Base-by-base conservation (phyloP, 2,797 vertebrate species). In the Eulemur albifrons region DNA sequence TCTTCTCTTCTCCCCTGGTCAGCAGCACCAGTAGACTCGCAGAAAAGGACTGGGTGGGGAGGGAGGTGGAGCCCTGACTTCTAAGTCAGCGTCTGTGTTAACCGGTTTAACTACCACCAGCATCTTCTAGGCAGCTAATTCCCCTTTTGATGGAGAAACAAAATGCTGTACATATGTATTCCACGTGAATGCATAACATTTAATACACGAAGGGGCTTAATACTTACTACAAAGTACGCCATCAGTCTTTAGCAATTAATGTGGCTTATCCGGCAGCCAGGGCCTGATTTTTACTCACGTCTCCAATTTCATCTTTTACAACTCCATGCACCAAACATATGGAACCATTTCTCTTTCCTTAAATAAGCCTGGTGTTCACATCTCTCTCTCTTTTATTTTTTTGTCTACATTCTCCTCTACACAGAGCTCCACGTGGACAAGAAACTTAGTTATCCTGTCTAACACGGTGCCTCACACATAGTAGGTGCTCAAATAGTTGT, bases 271-370 rank as follows among this genome's bases (percentile, higher is more conserved):
- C 88, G 67, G 43, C 2, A 1, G 30, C 25, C 40, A 23, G 45
- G 8, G 1, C n/a, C 32, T 73, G 25, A 75, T 15, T 80, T 86
- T 94, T 70, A 59, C 32, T 69, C 65, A 45, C 0, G 2, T 61
- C 35, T 84, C 21, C n/a, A 77, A 14, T 89, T 87, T 76, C 5
- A 59, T 63, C n/a, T 93, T 80, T 67, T 67, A 80, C 0, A 35
- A 48, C 20, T 86, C 11, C 52, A 20, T 57, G 57, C 75, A 72
- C 45, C 69, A 90, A 87, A 94, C 35, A 73, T 27, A 27, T 18
- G 32, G 69, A 82, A 72, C 30, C 43, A 27, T 18, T 83, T 95
- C 30, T 94, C 38, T 65, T 82, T 89, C 86, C 40, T 92, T 93
- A 83, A 93, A 86, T 70, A 92, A 73, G 25, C 2, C 61, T 69